Conservation (phyloP, 2,113 vertebrate genomes). For the Diadophis punctatus region DNA sequence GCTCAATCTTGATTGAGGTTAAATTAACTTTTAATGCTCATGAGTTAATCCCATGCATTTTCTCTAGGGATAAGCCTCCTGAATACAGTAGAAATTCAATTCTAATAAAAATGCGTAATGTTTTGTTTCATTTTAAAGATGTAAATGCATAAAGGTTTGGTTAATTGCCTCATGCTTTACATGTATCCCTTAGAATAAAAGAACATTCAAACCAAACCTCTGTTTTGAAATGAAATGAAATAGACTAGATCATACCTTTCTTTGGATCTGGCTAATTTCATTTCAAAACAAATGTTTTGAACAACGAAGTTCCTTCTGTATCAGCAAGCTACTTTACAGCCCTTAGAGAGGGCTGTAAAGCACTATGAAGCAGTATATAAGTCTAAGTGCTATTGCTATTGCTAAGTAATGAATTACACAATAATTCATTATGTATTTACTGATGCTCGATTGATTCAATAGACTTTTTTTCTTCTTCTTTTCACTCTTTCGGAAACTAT, state of each 20-base stretch:
- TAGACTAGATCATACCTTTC: background rate
- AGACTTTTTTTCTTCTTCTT: background rate
- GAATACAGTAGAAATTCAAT: background rate
- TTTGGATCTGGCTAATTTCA: background rate
- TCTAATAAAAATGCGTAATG: background rate
- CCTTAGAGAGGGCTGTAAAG: too few species aligned
- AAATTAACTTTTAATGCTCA: background rate
- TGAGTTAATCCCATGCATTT: background rate
- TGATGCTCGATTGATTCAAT: background rate
- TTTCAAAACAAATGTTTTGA: background rate
- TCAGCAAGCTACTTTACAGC: background rate
- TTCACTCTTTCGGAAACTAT: background rate
- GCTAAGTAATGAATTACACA: background rate
- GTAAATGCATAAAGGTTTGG: background rate
- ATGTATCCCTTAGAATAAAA: background rate
- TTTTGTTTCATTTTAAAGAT: background rate
- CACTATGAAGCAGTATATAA: too few species aligned
- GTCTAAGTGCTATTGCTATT: too few species aligned
- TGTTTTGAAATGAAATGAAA: background rate
- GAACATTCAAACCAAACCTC: background rate
- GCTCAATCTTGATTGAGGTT: background rate
- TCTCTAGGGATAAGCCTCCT: background rate
- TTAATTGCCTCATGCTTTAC: background rate
- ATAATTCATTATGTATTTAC: background rate
- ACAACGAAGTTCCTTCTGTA: background rate